These are phyloP conservation scores for Hybos culiciformis DNA, from an alignment of 2,888 invertebrate species.

Conservation along the genomic window DNA sequence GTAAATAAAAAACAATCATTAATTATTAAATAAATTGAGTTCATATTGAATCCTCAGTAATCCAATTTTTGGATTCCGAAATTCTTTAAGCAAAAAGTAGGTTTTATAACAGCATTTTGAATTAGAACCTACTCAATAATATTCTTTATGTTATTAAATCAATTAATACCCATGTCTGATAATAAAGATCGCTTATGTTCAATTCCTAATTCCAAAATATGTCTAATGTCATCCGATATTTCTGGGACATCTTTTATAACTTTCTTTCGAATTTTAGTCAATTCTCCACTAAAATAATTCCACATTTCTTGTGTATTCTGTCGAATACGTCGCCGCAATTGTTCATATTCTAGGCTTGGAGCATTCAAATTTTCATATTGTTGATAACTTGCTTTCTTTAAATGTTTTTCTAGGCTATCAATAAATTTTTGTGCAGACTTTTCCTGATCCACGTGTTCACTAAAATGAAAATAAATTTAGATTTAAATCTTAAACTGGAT, in stretches of 20 bases:
- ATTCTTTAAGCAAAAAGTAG: too few relatives aligned
- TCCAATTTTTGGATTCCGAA: too few relatives aligned
- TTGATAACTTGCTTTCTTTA: conserved; percentile 15
- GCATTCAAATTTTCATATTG: conserved; percentile 15
- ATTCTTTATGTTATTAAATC: too few relatives aligned
- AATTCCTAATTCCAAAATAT: conserved; percentile 53
- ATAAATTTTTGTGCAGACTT: conserved; percentile 21
- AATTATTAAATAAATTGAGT: too few relatives aligned
- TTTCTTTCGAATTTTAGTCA: conserved; percentile 48
- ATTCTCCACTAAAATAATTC: conserved; percentile 65
- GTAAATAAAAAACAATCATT: too few relatives aligned
- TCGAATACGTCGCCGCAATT: conserved; percentile 57
- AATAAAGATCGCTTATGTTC: conserved; percentile 66
- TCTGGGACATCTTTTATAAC: conserved; percentile 40
- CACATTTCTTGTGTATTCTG: conserved; percentile 73
- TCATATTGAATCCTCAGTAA: too few relatives aligned
- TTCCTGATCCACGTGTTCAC: conserved; percentile 19
- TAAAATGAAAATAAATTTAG: conserved; percentile 5
- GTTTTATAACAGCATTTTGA: too few relatives aligned
- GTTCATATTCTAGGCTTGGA: conserved; percentile 63
- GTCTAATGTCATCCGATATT: conserved; percentile 45
- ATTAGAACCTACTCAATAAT: too few relatives aligned
- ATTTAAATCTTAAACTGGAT: not conserved
- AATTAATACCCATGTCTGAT: conserved; percentile 38
- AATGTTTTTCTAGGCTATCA: conserved; percentile 29